Base-by-base conservation (phyloP, 2,797 vertebrate species). In the Rhinophrynus dorsalis region DNA sequence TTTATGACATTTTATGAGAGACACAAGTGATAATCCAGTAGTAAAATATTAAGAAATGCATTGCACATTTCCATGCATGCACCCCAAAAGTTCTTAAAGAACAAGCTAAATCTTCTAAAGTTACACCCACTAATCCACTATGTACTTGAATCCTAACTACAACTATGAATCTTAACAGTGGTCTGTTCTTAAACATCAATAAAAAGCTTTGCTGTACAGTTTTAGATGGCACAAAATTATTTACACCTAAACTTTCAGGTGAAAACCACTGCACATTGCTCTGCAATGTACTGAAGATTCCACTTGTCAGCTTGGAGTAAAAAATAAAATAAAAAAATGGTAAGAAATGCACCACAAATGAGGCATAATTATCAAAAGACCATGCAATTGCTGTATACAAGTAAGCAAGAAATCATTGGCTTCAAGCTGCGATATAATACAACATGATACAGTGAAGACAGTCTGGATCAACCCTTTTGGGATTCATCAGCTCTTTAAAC, bases 381-480 rank as follows among this genome's bases (percentile, higher is more conserved):
- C 88, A 89, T 86, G 88, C 86, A 80, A 76, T 77, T 80, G 71
- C 72, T 84, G 83, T 87, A 58, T 85, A 86, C 84, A 88, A 79
- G 80, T 82, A 81, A 84, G 86, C 85, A 85, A 79, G 81, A 80
- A 83, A 82, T 84, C 85, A 85, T 85, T 90, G 86, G 82, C 81
- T 87, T 91, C 85, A 87, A 90, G 89, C 87, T 90, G 87, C 86
- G 85, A 86, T 89, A 85, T 87, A 83, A 85, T 88, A 83, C 78
- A 89, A 81, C 83, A 83, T 87, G 87, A 83, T 84, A 84, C 74
- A 85, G 40, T 76, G 72, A 83, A 81, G 77, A 84, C 59, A 75
- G 83, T 83, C 83, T 80, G 76, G 77, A 76, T 76, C 54, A 83
- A 83, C 71, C 70, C 72, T 78, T 71, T 66, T 81, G 78, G 78